Base-by-base conservation (phyloP, 2,888 invertebrate species). In the Nemotelus nigrinus region DNA sequence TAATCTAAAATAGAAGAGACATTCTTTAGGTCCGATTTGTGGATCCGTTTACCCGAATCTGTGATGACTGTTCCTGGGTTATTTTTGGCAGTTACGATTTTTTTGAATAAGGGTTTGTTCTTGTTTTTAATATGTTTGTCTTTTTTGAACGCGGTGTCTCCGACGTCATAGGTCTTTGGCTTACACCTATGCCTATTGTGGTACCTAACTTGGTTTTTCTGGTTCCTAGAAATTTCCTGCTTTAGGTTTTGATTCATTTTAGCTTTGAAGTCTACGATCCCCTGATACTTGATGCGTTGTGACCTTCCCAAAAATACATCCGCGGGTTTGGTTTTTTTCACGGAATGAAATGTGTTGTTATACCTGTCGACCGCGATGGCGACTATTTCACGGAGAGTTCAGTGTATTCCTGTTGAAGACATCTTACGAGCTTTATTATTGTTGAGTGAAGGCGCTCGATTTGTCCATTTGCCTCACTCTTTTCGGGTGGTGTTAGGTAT, bases 371-470 rank as follows among this genome's bases (percentile, higher is more conserved):
- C 80, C 2, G 80, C 6, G 6, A 64, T 41, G 44, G 4, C n/a
- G 3, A 43, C 43, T 41, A 41, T 41, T 41, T 64, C 64, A 64
- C 5, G n/a, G 64, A 64, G 1, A 77, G 60, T n/a, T 79, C 76
- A 3, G 41, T 41, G 6, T 75, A 67, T 76, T 80, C 79, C 4
- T 25, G 63, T 7, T 70, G 76, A 3, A 82, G 77, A 8, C 81
- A 81, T 25, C 80, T 71, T 3, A 78, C 67, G 7, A 82, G 79
- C 63, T 81, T 80, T 0, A 80, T 72, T 3, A 81, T 63, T 0
- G 80, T 81, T 5, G 79, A 81, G 60, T 81, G 79, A 1, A 80
- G 10, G 0, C 80, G 57, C 63, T 81, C 81, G 0, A 81, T 78
- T 2, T 77, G 70, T 2, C 80, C 80, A 44, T 81, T 81, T 2